Conservation (phyloP, 2,797 vertebrate genomes). For the Microctenopoma lineatum region DNA sequence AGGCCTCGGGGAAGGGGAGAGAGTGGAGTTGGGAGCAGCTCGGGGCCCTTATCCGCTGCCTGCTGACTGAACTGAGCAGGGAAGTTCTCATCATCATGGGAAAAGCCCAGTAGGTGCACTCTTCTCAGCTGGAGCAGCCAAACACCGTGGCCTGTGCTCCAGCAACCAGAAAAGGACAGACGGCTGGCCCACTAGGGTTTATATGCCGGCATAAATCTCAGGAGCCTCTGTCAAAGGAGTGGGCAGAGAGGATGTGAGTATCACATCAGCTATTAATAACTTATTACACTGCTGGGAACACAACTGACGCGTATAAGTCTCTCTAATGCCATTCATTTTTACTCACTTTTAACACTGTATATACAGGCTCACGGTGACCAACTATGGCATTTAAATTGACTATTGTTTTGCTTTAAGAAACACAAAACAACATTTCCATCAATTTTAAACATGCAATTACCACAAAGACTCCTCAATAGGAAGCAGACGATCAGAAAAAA, state of each 20-base stretch:
- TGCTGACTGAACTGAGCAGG: conserved; percentile 63
- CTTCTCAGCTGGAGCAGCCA: conserved; percentile 75
- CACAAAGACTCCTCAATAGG: conserved; percentile 58
- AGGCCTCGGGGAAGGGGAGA: conserved; percentile 64
- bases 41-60: conserved; percentile 66
- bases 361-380: conserved; percentile 21
- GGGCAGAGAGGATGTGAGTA: conserved; percentile 69
- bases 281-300: conserved; percentile 44
- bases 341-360: conserved; percentile 19
- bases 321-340: conserved; percentile 28
- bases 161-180: conserved; percentile 63
- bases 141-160: conserved; percentile 68
- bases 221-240: conserved; percentile 65
- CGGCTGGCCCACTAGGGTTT: conserved; percentile 70
- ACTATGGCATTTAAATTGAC: conserved; percentile 49
- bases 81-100: conserved; percentile 74
- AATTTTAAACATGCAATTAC: conserved; percentile 55
- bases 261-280: conserved; percentile 78
- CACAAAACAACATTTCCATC: conserved; percentile 47
- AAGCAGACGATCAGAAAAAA: conserved; percentile 62
- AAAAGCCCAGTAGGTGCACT: conserved; percentile 74
- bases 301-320: conserved; percentile 28
- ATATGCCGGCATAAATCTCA: conserved; percentile 72
- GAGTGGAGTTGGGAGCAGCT: conserved; percentile 57
- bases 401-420: conserved; percentile 48